These are phyloP conservation scores for Antheraea assamensis DNA, from an alignment of 2,888 invertebrate genomes.

Conservation along the genomic window DNA sequence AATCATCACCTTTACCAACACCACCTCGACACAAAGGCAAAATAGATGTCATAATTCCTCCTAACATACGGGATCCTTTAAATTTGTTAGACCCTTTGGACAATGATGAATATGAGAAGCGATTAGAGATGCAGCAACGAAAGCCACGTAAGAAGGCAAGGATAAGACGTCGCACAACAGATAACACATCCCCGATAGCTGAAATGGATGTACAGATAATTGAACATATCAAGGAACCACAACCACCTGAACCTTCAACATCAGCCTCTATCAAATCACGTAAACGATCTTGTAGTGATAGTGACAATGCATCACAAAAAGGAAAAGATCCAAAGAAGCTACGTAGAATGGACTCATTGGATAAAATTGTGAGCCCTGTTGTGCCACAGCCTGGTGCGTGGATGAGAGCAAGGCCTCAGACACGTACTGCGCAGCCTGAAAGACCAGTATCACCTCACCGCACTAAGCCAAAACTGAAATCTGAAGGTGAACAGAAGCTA, in stretches of 20 bases:
- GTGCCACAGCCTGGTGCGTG: slow-evolving; percentile 94
- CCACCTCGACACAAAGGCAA: slow-evolving; percentile 90
- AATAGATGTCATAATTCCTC: slow-evolving; percentile 95
- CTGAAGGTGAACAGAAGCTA: slow-evolving; percentile 71
- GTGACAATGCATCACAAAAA: slow-evolving; percentile 80
- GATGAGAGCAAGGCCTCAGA: slow-evolving; percentile 82
- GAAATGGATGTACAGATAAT: slow-evolving; percentile 49
- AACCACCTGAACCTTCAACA: slow-evolving; percentile 65
- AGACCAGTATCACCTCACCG: slow-evolving; percentile 76
- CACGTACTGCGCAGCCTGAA: slow-evolving; percentile 63
- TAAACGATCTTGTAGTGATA: slow-evolving; percentile 81
- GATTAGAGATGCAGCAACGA: slow-evolving; percentile 86
- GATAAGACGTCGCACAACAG: slow-evolving; percentile 73
- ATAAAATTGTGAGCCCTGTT: slow-evolving; percentile 96
- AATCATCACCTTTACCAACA: slow-evolving; percentile 94
- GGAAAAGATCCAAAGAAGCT: slow-evolving; percentile 80
- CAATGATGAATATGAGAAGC: slow-evolving; percentile 91
- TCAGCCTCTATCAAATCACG: slow-evolving; percentile 59
- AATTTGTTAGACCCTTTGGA: slow-evolving; percentile 91
- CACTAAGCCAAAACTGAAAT: slow-evolving; percentile 55
- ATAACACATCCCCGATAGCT: slow-evolving; percentile 64
- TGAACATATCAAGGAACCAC: slow-evolving; percentile 65
- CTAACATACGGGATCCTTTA: slow-evolving; percentile 95
- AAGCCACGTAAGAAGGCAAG: slow-evolving; percentile 87
- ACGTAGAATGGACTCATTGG: slow-evolving; percentile 88